Conservation (phyloP, 2,888 invertebrate species). For the Ernsta delagoae region DNA sequence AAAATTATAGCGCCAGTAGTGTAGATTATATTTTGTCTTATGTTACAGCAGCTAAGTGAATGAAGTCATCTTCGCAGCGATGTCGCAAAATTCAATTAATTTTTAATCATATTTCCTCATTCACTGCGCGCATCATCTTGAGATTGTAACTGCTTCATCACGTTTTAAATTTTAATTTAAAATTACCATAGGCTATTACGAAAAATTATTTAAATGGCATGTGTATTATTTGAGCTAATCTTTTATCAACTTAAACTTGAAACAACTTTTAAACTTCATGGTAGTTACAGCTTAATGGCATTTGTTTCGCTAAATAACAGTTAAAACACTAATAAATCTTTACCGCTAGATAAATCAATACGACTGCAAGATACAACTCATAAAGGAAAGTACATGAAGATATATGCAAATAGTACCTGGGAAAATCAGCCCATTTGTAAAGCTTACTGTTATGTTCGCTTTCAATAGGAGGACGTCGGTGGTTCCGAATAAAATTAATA, state of each 20-base stretch:
- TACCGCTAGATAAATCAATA: not conserved
- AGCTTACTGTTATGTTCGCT: slow-evolving; percentile 33
- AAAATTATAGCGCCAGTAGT: not conserved
- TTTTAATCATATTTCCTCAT: slow-evolving; percentile 12
- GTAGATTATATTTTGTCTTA: not conserved
- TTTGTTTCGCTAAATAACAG: no score
- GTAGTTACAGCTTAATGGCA: no score
- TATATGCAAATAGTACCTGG: slow-evolving; percentile 2
- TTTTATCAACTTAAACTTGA: no score
- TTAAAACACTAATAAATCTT: not conserved
- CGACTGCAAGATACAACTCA: not conserved
- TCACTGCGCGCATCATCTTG: not conserved
- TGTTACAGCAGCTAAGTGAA: not conserved
- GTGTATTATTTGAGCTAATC: no score
- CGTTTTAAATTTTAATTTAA: slow-evolving; percentile 4
- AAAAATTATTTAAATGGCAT: no score
- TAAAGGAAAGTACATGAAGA: not conserved
- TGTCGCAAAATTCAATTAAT: slow-evolving; percentile 21
- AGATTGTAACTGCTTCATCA: not conserved
- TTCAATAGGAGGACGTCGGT: slow-evolving; percentile 32
- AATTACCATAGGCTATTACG: not conserved
- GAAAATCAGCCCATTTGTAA: slow-evolving; percentile 29
- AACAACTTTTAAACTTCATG: no score
- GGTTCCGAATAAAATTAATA: slow-evolving; percentile 28
- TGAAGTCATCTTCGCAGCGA: not conserved